These are phyloP conservation scores for Lordiphosa clarofinis DNA, from an alignment of 1,140 invertebrate genomes.

Conservation along the genomic window DNA sequence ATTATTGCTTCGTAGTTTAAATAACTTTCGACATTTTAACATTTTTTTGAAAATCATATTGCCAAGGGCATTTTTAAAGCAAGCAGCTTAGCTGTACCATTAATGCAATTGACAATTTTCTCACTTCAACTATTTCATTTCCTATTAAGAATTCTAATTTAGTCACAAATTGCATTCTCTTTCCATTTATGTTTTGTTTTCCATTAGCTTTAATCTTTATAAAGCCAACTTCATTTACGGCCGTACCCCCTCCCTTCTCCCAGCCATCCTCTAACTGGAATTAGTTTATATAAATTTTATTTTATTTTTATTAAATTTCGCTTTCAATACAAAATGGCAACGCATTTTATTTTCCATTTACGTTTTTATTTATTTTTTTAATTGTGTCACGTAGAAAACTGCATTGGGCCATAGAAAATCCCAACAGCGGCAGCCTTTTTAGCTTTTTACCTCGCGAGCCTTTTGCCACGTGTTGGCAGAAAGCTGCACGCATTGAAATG, in stretches of 20 bases:
- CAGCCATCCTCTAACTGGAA: conserved; percentile 6
- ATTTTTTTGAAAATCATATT: too few relatives aligned
- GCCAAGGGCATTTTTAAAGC: too few relatives aligned
- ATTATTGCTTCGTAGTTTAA: too few relatives aligned
- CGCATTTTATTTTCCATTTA: conserved; percentile 56
- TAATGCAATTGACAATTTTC: too few relatives aligned
- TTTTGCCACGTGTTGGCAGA: conserved; percentile 26
- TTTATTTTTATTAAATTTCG: conserved; percentile 64
- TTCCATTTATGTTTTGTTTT: background rate
- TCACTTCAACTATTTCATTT: too few relatives aligned
- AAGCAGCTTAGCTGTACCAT: too few relatives aligned
- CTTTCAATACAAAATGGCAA: conserved; percentile 57
- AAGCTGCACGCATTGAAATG: conserved; percentile 62
- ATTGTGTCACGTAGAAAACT: conserved; percentile 72
- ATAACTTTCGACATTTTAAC: too few relatives aligned
- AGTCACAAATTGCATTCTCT: background rate
- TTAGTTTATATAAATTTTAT: conserved; percentile 28
- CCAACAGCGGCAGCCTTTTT: conserved; percentile 26
- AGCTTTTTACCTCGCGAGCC: conserved; percentile 31
- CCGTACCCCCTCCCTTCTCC: too few relatives aligned
- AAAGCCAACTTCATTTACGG: conserved; percentile 5
- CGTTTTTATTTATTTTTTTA: conserved; percentile 76
- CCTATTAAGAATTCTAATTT: conserved; percentile 10
- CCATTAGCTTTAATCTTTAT: conserved; percentile 6
- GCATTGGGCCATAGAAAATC: conserved; percentile 58